Evolutionary conservation across 2,888 invertebrate genomes (phyloP).

Genomic region (Neoaliturus tenellus): DNA sequence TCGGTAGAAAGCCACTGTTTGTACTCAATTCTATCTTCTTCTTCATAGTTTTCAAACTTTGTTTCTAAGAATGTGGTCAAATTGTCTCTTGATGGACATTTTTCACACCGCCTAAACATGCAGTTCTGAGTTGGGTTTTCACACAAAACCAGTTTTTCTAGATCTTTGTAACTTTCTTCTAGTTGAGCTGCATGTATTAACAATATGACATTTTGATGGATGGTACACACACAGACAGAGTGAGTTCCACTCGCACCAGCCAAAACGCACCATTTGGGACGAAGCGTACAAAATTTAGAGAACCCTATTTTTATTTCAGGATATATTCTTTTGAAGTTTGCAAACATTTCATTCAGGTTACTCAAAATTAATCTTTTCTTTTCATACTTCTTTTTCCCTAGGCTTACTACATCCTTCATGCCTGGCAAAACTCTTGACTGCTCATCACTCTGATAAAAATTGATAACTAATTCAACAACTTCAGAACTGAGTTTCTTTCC

Average conservation of each 20-base stretch:
- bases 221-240: slow-evolving; percentile 8
- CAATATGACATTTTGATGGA: not conserved
- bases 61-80: not conserved
- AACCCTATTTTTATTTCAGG: not conserved
- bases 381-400: slow-evolving; percentile 8
- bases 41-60: slow-evolving; percentile 23
- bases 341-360: too few relatives aligned
- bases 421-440: slow-evolving; percentile 26
- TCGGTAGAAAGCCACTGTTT: slow-evolving; percentile 16
- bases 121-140: too few relatives aligned
- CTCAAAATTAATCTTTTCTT: not conserved
- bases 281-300: not conserved
- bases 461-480: not conserved
- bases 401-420: slow-evolving; percentile 32
- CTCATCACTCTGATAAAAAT: slow-evolving; percentile 24
- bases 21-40: slow-evolving; percentile 26
- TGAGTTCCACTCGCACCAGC: slow-evolving; percentile 1
- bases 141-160: too few relatives aligned
- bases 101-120: not conserved
- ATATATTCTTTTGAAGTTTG: too few relatives aligned
- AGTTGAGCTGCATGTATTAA: too few relatives aligned
- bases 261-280: not conserved
- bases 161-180: too few relatives aligned
- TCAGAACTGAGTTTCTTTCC: too few relatives aligned
- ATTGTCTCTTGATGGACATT: not conserved